phyloP scores from a whole-genome alignment of 2,797 vertebrate species.

The Bucorvus abyssinicus region DNA sequence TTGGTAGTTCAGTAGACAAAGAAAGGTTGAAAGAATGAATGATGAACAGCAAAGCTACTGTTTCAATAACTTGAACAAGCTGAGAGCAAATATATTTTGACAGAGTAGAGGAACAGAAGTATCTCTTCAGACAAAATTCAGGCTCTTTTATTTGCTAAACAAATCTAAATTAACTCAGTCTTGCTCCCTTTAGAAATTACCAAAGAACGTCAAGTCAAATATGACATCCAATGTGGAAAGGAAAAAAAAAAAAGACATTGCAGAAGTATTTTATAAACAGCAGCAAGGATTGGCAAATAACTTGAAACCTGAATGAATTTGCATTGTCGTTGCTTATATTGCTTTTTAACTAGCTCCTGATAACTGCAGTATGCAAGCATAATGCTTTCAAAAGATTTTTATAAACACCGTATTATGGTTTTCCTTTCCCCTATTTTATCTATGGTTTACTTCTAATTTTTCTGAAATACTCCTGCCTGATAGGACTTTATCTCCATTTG shows the following conservation, averaged over 20 bases:
- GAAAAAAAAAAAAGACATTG: neutral
- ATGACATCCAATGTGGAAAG: neutral
- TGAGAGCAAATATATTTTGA: neutral
- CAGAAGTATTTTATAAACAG: neutral
- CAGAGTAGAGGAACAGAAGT: rapidly evolving
- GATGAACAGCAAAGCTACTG: neutral
- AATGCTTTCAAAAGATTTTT: neutral
- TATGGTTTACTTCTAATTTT: neutral
- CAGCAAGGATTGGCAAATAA: neutral
- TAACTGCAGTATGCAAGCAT: neutral
- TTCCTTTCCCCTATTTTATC: neutral
- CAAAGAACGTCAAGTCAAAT: neutral
- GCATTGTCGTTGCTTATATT: neutral
- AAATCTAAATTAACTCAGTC: neutral
- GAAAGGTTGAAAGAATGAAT: neutral
- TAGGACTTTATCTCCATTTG: neutral
- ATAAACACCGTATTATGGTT: neutral
- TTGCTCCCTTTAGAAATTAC: neutral
- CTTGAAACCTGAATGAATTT: neutral
- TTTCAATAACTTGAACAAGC: neutral
- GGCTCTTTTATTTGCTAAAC: neutral
- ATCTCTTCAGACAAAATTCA: neutral
- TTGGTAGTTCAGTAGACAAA: neutral
- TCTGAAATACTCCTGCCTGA: neutral
- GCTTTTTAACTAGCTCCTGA: neutral